Conservation (phyloP, 1,140 invertebrate species). For the Cydia amplana region DNA sequence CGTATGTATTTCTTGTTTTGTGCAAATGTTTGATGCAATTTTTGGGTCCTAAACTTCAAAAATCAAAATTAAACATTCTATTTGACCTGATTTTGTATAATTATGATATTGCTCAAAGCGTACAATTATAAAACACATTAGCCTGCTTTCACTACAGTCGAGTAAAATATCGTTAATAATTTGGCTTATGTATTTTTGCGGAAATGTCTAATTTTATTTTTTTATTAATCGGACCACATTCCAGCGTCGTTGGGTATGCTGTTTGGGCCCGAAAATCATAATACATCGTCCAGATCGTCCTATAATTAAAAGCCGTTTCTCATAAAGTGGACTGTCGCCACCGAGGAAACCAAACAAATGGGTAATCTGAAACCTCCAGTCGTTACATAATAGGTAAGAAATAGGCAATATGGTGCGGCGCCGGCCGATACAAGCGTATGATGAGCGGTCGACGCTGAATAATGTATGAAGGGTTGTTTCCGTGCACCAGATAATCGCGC, state of each 20-base stretch:
- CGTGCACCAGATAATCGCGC: conserved; percentile 37
- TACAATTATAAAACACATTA: too few species aligned
- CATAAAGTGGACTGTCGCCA: background rate
- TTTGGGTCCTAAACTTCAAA: too few species aligned
- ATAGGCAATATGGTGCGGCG: conserved; percentile 39
- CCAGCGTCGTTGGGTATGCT: background rate
- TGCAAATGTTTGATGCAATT: too few species aligned
- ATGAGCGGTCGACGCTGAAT: conserved; percentile 45
- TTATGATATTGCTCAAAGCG: too few species aligned
- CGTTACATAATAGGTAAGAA: conserved; percentile 40
- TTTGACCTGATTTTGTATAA: too few species aligned
- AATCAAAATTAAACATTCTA: too few species aligned
- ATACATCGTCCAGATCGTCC: background rate
- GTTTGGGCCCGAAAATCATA: background rate
- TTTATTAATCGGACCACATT: background rate
- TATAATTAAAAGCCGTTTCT: conserved; percentile 5
- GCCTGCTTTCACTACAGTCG: too few species aligned
- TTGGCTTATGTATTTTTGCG: too few species aligned
- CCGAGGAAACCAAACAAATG: background rate
- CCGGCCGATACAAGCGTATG: conserved; percentile 40
- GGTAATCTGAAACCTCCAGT: conserved; percentile 1
- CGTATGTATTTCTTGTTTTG: too few species aligned
- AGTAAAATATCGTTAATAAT: too few species aligned
- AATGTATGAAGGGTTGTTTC: conserved; percentile 43
- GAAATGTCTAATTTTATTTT: background rate